These are phyloP conservation scores for Pantherophis guttatus DNA, from an alignment of 2,113 vertebrate species.

Conservation along the genomic window DNA sequence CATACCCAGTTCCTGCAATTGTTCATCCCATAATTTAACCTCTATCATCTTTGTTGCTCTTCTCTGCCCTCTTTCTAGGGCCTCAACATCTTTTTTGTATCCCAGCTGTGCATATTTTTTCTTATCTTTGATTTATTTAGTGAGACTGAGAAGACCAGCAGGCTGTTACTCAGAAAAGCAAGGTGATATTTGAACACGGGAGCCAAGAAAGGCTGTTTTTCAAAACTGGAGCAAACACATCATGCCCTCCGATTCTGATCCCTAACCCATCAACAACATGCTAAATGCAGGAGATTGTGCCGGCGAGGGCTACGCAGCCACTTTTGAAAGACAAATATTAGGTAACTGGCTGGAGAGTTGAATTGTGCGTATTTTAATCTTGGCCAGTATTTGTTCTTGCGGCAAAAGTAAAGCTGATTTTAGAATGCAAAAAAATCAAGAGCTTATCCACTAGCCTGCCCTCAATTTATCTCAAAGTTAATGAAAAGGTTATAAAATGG, in stretches of 20 bases:
- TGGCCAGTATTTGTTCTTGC: background rate
- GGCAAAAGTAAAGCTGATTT: rapidly evolving
- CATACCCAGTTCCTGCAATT: background rate
- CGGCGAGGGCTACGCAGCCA: background rate
- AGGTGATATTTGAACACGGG: slow-evolving; percentile 50
- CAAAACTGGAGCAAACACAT: background rate
- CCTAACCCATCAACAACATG: background rate
- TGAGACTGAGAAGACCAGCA: slow-evolving; percentile 51
- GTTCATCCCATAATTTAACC: background rate
- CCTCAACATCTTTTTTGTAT: background rate
- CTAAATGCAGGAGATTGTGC: background rate
- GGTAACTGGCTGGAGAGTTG: background rate
- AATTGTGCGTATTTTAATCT: background rate
- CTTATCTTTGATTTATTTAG: background rate
- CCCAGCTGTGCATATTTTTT: background rate
- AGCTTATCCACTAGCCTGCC: background rate
- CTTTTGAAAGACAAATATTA: slow-evolving; percentile 23
- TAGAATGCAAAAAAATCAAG: slow-evolving; percentile 2
- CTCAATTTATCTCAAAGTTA: background rate
- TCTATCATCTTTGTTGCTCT: background rate
- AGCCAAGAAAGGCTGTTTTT: slow-evolving; percentile 33
- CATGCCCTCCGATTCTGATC: background rate
- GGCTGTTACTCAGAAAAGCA: slow-evolving; percentile 51
- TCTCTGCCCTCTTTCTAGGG: background rate
- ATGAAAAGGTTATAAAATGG: background rate